Evolutionary conservation across 1,140 invertebrate genomes (phyloP).

Genomic region (Portunus trituberculatus): DNA sequence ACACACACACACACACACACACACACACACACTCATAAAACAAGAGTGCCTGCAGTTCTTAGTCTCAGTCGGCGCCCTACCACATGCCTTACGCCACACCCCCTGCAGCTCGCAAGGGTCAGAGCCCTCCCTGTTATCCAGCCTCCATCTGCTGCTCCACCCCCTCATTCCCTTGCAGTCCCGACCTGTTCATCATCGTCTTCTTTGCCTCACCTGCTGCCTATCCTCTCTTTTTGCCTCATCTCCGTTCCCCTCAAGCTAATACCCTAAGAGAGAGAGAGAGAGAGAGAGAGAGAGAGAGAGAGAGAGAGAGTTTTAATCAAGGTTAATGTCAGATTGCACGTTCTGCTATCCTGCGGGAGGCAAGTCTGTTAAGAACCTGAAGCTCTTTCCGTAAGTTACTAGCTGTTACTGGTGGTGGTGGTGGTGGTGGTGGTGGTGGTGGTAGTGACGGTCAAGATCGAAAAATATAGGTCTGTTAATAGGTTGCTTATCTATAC

Average conservation of each 20-base stretch:
- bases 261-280: neutral
- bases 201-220: neutral
- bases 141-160: neutral
- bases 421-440: no score
- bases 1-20: neutral
- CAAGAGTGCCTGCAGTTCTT: no score
- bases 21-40: neutral
- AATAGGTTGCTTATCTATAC: no score
- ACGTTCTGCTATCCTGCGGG: no score
- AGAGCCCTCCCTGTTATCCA: neutral
- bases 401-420: no score
- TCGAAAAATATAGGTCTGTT: no score
- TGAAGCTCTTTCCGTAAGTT: no score
- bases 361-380: no score
- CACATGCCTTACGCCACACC: neutral
- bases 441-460: no score
- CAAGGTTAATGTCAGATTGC: no score
- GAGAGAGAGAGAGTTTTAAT: neutral
- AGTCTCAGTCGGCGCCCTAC: no score
- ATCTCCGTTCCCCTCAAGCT: neutral
- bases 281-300: neutral
- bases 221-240: neutral
- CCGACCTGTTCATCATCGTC: neutral
- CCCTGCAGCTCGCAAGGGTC: neutral
- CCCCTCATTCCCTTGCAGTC: neutral